phyloP scores from a whole-genome alignment of 2,113 vertebrate genomes.

The Peromyscus polionotus region DNA sequence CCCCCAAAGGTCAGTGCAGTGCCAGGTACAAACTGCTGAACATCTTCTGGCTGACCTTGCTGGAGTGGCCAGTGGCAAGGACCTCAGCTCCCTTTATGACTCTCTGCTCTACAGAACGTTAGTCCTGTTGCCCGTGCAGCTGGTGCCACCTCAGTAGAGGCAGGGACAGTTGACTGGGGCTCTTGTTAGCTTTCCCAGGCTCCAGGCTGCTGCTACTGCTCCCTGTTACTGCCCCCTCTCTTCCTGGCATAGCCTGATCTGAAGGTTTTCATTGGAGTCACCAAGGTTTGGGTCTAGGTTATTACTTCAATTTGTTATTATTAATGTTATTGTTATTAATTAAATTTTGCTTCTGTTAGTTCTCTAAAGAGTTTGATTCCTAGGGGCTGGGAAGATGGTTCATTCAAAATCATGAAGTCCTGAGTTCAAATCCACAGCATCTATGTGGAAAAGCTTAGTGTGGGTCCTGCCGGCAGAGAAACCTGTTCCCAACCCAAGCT shows the following conservation, averaged over 20 bases:
- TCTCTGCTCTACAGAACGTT: constrained; percentile 8
- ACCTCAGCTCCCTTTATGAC: no score
- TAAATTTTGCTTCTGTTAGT: constrained; percentile 21
- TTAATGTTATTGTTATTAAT: no score
- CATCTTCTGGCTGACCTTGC: neutral
- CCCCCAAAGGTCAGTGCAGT: neutral
- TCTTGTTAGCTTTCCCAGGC: neutral
- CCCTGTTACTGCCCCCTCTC: neutral
- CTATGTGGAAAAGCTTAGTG: neutral
- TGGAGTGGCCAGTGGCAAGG: neutral
- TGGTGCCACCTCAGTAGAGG: neutral
- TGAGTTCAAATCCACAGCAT: neutral
- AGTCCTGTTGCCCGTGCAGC: neutral
- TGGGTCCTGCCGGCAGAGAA: neutral
- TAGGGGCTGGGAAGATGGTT: neutral
- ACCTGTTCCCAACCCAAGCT: neutral
- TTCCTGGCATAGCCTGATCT: neutral
- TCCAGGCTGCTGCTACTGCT: neutral
- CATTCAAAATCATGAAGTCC: neutral
- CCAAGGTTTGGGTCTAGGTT: neutral
- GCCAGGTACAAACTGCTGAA: neutral
- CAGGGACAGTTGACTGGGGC: rapidly evolving
- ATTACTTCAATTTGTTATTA: neutral
- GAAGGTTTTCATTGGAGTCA: neutral
- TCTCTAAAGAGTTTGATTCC: neutral